Evolutionary conservation across 2,113 vertebrate genomes (phyloP).

Genomic region (Paramormyrops kingsleyae): DNA sequence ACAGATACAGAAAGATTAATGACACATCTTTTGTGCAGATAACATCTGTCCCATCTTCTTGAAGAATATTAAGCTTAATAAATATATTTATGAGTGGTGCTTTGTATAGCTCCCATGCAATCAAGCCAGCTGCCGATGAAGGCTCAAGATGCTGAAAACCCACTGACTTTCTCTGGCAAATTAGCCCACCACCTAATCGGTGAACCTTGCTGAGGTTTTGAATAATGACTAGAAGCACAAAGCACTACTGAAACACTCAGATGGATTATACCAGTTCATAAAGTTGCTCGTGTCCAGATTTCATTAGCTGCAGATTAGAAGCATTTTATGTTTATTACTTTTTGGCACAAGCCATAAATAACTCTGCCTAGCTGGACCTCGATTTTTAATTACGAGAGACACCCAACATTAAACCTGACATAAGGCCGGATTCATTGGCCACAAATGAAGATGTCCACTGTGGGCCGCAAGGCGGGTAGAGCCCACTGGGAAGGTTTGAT

Average conservation of each 20-base stretch:
- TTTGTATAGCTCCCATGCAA: conserved; percentile 84
- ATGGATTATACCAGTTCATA: conserved; percentile 99
- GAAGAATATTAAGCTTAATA: conserved; percentile 87
- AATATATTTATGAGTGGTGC: conserved; percentile 89
- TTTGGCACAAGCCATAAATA: conserved; percentile 99
- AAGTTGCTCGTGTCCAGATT: conserved; percentile 97
- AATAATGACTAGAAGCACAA: conserved; percentile 81
- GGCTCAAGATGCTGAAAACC: conserved; percentile 76
- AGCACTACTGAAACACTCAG: conserved; percentile 76
- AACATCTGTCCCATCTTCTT: conserved; percentile 62
- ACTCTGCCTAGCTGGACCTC: conserved; percentile 79
- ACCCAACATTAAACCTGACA: conserved; percentile 96
- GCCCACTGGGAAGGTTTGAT: conserved; percentile 25
- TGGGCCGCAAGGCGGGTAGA: neutral
- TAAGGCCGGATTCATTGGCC: conserved; percentile 86
- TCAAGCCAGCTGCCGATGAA: conserved; percentile 83
- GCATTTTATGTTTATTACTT: conserved; percentile 96
- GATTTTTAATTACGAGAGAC: conserved; percentile 84
- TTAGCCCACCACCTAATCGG: conserved; percentile 86
- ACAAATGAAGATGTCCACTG: conserved; percentile 68
- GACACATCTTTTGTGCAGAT: conserved; percentile 51
- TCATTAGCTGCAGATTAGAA: conserved; percentile 98
- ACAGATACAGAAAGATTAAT: conserved; percentile 52
- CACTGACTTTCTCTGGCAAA: conserved; percentile 89
- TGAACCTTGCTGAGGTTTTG: conserved; percentile 89